Base-by-base conservation (phyloP, 2,888 invertebrate genomes). In the Dryomyza anilis region DNA sequence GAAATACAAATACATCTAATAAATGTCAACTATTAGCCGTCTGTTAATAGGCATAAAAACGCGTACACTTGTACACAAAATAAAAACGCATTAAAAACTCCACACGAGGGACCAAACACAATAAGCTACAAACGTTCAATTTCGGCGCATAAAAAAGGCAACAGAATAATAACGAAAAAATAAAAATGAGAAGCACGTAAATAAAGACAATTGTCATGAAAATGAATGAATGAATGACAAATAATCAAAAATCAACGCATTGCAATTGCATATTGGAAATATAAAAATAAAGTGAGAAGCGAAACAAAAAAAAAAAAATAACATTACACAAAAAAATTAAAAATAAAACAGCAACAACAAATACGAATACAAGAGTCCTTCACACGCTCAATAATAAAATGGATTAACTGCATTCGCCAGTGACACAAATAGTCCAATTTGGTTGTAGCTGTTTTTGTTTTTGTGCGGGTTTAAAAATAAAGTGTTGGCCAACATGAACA, bases 401-500 rank as follows among this genome's bases (percentile, higher is more conserved):
- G 57, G 43, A 57, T 39, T 39, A 43, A 25, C 43, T 45, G 57
- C 57, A 43, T 57, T 39, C 57, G 43, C 27, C 55, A 55, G 55
- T 36, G 33, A 55, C 55, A 55, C 55, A 55, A 55, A 55, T 55
- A 36, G 33, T 55, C 33, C 33, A 50, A 30, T 60, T 60, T 33
- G 33, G 23, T 48, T 48, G 6, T 39, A 14, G 23, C 16, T 36
- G 23, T 33, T 60, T 33, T 23, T 50, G 23, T 12, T 33, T 27
- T 48, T 48, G 10, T 46, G 23, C 10, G 16, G 23, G 36, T 60
- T 25, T 19, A 60, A 60, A 60, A 46, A 57, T 43, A 57, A 60
- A 60, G 50, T 60, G 50, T 60, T 52, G 27, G 50, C 39, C 50
- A 52, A 52, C 33, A 36, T n/a, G n/a, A n/a, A n/a, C n/a, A n/a